Percentiles rank a stretch among this genome's conserved stretches.
Evolutionary conservation across 2,797 vertebrate genomes (phyloP).

Genomic region (Halcyon badia): DNA sequence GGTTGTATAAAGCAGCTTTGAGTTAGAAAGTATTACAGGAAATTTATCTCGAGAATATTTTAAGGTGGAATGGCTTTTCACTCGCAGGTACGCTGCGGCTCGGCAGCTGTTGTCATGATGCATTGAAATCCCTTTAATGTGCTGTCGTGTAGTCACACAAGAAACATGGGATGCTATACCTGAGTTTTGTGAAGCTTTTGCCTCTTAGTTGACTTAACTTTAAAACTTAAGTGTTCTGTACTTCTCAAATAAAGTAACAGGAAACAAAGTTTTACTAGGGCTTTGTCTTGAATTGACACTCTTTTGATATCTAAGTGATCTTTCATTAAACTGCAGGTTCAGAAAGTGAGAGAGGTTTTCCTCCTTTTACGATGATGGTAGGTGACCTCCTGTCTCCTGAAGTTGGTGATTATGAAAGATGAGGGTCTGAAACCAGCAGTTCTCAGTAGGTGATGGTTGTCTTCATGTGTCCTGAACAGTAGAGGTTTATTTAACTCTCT

Average conservation of each 20-base stretch:
- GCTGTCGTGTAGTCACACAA: neutral
- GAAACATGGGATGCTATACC: neutral
- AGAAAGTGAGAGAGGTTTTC: neutral
- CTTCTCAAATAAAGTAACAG: neutral
- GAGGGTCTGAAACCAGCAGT: neutral
- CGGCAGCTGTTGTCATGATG: neutral
- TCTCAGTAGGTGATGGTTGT: neutral
- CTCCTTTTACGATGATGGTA: neutral
- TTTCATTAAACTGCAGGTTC: neutral
- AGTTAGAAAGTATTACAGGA: neutral
- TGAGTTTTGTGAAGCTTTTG: neutral
- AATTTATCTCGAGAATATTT: neutral
- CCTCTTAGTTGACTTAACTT: neutral
- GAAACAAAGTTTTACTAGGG: neutral
- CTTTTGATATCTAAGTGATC: neutral
- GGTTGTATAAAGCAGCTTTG: neutral
- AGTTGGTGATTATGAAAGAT: neutral
- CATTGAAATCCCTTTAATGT: neutral
- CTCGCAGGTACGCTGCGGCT: rapidly evolving
- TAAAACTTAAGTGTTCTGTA: neutral
- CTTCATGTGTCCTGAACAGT: neutral
- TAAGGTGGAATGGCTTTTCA: neutral
- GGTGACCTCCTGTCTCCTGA: neutral
- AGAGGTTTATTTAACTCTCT: neutral
- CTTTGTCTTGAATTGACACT: neutral